phyloP scores from a whole-genome alignment of 1,140 invertebrate species.

The Halictus rubicundus region DNA sequence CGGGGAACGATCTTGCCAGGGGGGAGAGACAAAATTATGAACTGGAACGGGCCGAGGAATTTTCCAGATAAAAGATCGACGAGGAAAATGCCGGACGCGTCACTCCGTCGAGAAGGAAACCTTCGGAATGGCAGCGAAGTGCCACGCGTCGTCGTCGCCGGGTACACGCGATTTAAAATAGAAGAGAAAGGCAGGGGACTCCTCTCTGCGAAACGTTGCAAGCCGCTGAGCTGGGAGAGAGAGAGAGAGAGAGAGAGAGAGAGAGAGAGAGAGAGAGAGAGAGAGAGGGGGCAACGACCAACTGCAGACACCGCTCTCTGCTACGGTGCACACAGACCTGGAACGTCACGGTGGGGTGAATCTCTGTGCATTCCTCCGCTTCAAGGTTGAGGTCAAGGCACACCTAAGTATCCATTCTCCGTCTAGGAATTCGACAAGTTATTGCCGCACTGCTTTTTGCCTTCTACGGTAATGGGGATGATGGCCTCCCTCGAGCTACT shows the following conservation, averaged over 20 bases:
- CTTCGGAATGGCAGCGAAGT: neutral
- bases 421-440: constrained; percentile 23
- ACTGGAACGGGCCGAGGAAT: too few relatives aligned
- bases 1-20: too few relatives aligned
- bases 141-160: neutral
- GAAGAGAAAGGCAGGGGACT: neutral
- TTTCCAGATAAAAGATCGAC: neutral
- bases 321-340: constrained; percentile 31
- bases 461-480: too few relatives aligned
- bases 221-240: constrained; percentile 29
- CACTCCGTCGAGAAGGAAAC: neutral
- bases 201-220: neutral
- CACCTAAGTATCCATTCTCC: constrained; percentile 66
- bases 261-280: constrained; percentile 19
- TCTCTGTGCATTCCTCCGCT: constrained; percentile 68
- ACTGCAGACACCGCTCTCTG: constrained; percentile 49
- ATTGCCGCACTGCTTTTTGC: neutral
- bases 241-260: neutral
- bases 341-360: constrained; percentile 66
- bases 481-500: too few relatives aligned
- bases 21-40: neutral
- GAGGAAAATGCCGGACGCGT: neutral
- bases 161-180: constrained; percentile 30
- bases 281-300: constrained; percentile 60
- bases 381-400: constrained; percentile 77